Evolutionary conservation across 2,888 invertebrate genomes (phyloP), one percentile per base, ranked within the genome.

Genomic region (Nomada flava): DNA sequence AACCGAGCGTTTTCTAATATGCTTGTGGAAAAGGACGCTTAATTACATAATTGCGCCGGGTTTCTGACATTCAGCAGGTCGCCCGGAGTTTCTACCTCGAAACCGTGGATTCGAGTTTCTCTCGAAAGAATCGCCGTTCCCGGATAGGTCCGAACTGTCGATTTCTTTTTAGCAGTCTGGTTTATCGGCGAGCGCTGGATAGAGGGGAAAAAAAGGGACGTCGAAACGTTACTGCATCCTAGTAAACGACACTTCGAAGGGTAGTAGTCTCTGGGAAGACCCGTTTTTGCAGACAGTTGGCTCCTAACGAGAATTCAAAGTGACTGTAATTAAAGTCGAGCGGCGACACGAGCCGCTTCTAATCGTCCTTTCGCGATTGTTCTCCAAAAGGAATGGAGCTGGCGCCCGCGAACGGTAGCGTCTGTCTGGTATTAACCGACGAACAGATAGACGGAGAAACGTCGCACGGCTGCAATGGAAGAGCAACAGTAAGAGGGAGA

Each of bases 251-350:
- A 44, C 36, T 10, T 55, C 55, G 20, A 11, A 44, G 76, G 26
- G 53, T 63, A 26, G 53, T 23, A 42, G 60, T 63, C 47, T 26
- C 47, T 20, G 44, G 26, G 65, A 57, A 44, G 29, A 64, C 50
- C 11, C n/a, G 47, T 83, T 89, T 88, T 89, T 87, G 74, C 73
- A 55, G 50, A 59, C 69, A 47, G 29, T 42, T 44, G 63, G 86
- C 26, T 89, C 91, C 92, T 91, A 92, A 93, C 90, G 91, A 92
- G 91, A 91, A 90, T 90, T 89, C 87, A 88, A 90, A 88, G 89
- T 83, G 89, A 86, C 84, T 84, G 89, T 91, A 93, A 93, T 93
- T 92, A 92, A 90, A 90, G 89, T 86, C 87, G 69, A 85, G 81
- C 87, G 80, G 76, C 53, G 76, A 62, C 64, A 57, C 73, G 70